Base-by-base conservation (phyloP, 2,113 vertebrate species). In the Labeo catla region DNA sequence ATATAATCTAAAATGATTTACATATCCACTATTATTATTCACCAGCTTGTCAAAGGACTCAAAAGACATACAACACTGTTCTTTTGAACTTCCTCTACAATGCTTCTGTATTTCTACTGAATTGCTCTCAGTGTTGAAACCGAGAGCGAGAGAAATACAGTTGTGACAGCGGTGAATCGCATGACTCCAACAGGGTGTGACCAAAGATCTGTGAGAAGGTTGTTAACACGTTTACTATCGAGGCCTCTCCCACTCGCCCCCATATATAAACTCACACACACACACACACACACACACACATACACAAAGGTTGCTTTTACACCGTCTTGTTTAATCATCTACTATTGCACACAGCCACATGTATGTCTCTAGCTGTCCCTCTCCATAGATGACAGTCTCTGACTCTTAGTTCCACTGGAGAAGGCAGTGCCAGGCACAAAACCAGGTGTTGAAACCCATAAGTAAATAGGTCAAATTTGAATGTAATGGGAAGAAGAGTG, bases 261-360 rank as follows among this genome's bases (percentile, higher is more conserved):
- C 43, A 87, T 73, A 83, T 86, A 83, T 66, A 77, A 28, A 65
- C 81, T 84, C 43, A 76, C 78, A 21, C 93, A 93, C 94, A 92
- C 96, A 96, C 96, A 97, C 98, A 98, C 72, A n/a, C 36, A 77
- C 43, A 76, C 78, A 21, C 93, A 93, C 94, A 92, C 96, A 96
- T 96, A 97, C 98, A 97, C 98, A 99, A 98, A 98, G 98, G 97
- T 98, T 98, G 95, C 97, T 94, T 98, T 98, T 98, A 98, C 97
- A 98, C 98, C 97, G 98, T 95, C 93, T 84, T 92, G 97, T 96
- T 99, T 98, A 99, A 99, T 99, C 95, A 99, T 99, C 98, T 97
- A 99, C 98, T 94, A 96, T 96, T 97, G 94, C 95, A 97, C 98
- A 97, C 96, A 97, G 94, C 93, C 93, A 88, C 93, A 89, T 92